phyloP scores from a whole-genome alignment of 1,140 invertebrate species.

The Achatina immaculata region DNA sequence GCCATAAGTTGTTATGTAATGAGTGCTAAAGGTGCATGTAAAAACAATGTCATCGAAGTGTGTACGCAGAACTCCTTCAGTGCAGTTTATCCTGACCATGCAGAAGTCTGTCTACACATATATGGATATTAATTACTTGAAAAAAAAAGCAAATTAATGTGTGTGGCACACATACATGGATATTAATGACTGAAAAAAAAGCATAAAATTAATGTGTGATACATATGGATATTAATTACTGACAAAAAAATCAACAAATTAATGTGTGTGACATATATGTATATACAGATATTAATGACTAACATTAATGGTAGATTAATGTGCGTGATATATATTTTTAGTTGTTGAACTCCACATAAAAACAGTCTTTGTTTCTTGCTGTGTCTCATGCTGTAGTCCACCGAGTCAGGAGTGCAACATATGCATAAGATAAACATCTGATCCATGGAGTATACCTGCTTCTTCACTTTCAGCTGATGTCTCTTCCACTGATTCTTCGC shows the following conservation, averaged over 20 bases:
- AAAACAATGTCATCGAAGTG: too few species aligned
- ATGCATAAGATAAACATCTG: neutral
- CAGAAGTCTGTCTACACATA: neutral
- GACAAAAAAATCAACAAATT: too few species aligned
- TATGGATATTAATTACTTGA: neutral
- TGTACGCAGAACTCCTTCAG: neutral
- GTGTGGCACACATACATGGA: too few species aligned
- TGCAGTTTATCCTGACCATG: neutral
- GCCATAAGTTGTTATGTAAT: too few species aligned
- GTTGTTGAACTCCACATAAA: neutral
- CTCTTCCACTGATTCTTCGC: slow-evolving; percentile 7
- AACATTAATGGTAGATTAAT: neutral
- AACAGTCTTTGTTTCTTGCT: slow-evolving; percentile 12
- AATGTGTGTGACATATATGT: too few species aligned
- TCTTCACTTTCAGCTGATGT: neutral
- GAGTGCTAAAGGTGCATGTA: too few species aligned
- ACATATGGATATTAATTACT: neutral
- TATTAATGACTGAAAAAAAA: too few species aligned
- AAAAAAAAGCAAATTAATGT: neutral
- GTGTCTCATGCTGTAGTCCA: neutral
- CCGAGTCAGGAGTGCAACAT: neutral
- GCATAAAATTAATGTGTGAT: neutral
- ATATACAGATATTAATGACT: too few species aligned
- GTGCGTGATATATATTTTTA: too few species aligned
- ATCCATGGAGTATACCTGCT: slow-evolving; percentile 11